Evolutionary conservation across 2,797 vertebrate species (phyloP).

Genomic region (Kryptopterus vitreolus): DNA sequence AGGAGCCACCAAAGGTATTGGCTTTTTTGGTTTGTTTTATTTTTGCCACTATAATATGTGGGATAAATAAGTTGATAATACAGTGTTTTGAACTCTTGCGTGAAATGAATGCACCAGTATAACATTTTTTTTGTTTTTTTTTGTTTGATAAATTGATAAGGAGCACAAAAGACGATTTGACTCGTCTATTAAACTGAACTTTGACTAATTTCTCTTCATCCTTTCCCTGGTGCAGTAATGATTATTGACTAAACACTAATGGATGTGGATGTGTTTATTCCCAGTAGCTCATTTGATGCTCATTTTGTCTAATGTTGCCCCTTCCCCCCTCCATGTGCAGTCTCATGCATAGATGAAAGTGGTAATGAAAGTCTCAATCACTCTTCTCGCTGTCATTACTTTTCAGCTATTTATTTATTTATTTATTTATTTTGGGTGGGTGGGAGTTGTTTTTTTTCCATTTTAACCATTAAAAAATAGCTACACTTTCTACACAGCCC

Average conservation of each 20-base stretch:
- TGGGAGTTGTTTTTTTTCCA: neutral
- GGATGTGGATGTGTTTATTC: conserved; percentile 28
- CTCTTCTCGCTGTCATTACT: conserved; percentile 10
- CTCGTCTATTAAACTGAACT: neutral
- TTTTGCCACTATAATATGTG: neutral
- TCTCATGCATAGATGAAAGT: conserved; percentile 61
- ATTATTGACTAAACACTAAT: conserved; percentile 35
- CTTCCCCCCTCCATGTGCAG: conserved; percentile 59
- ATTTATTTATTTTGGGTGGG: no score
- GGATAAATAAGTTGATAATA: neutral
- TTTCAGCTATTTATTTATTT: neutral
- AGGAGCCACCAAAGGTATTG: conserved; percentile 92
- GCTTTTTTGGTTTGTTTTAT: neutral
- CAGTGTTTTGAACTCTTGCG: neutral
- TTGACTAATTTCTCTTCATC: conserved; percentile 4
- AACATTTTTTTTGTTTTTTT: neutral
- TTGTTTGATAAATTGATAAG: no score
- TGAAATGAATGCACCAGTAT: neutral
- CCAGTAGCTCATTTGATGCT: conserved; percentile 36
- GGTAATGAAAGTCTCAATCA: conserved; percentile 55
- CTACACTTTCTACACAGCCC: conserved; percentile 6
- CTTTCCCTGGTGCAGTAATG: conserved; percentile 10
- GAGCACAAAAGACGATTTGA: neutral
- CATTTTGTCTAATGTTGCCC: conserved; percentile 50
- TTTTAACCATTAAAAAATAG: no score